A percentile compares a stretch with the other conserved stretches of the same genome.
Evolutionary conservation across 2,888 invertebrate species (phyloP).

Genomic region (Automeris io): DNA sequence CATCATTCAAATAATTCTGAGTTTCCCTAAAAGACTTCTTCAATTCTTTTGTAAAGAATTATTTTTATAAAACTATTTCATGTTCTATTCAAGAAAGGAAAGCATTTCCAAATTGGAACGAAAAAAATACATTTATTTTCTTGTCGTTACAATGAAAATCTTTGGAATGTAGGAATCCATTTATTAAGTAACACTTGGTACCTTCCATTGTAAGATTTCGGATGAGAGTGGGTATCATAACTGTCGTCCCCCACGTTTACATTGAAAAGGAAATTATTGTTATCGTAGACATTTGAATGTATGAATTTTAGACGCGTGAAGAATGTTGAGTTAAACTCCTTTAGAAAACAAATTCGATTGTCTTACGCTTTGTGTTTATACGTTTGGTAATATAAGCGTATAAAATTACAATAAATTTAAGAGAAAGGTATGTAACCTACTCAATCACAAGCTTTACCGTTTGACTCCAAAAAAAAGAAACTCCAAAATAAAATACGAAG

Average conservation of each 20-base stretch:
- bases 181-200: neutral
- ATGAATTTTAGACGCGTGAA: too few species aligned
- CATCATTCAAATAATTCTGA: too few species aligned
- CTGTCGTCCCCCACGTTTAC: neutral
- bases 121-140: neutral
- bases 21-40: too few species aligned
- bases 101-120: neutral
- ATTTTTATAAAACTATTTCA: neutral
- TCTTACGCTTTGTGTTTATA: too few species aligned
- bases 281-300: neutral
- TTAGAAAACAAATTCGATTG: too few species aligned
- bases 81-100: neutral
- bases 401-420: too few species aligned
- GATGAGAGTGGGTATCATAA: neutral
- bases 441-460: too few species aligned
- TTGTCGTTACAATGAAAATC: neutral
- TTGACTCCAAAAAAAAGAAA: too few species aligned
- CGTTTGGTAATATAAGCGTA: too few species aligned
- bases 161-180: neutral
- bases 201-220: neutral
- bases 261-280: constrained; percentile 1
- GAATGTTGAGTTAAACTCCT: too few species aligned
- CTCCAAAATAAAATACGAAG: too few species aligned
- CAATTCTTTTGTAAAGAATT: neutral
- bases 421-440: too few species aligned